Base-by-base conservation (phyloP, 2,113 vertebrate genomes). In the Reinhardtius hippoglossoides region DNA sequence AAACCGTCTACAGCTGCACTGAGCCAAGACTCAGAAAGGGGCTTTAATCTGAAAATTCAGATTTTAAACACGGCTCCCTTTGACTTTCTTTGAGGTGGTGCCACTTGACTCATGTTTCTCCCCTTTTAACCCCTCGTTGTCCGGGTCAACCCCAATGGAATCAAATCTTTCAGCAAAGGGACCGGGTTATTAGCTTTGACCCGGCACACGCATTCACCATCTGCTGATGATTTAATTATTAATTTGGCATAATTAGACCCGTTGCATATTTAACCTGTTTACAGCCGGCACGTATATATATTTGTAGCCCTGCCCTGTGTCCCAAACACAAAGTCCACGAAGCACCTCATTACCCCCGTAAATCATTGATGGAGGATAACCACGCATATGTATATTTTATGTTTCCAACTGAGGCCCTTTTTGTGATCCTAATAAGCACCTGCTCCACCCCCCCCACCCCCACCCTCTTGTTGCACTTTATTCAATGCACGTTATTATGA, bases 191-290 rank as follows among this genome's bases (percentile, higher is more conserved):
- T 88, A 81, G 73, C 70, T 74, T 46, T 85, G 91, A 88, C 81
- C 87, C 71, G 76, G 72, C 69, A 68, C 71, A 83, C 81, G 44
- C 87, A 83, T 75, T 84, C 70, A 61, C 88, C 88, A 92, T 89
- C 88, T 92, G 90, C 68, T 81, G 62, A 75, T 75, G 40, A 77
- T 80, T 93, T 64, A 94, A 94, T 94, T 72, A 93, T 94, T 91
- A 67, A 94, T 88, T 44, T 63, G 81, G 50, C 62, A 89, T 91
- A 92, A 94, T 95, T 92, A 92, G 79, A 91, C 75, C 23, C 2
- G 57, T 73, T 91, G 89, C 91, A 90, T 93, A 83, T 93, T 93
- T 92, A 91, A 93, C 82, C 83, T 82, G 85, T 87, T 88, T 89
- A 91, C 81, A 80, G 69, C 77, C 65, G 2, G 80, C 78, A 59